These are phyloP conservation scores for Urocynchramus pylzowi DNA, from an alignment of 2,113 vertebrate species.

Conservation along the genomic window DNA sequence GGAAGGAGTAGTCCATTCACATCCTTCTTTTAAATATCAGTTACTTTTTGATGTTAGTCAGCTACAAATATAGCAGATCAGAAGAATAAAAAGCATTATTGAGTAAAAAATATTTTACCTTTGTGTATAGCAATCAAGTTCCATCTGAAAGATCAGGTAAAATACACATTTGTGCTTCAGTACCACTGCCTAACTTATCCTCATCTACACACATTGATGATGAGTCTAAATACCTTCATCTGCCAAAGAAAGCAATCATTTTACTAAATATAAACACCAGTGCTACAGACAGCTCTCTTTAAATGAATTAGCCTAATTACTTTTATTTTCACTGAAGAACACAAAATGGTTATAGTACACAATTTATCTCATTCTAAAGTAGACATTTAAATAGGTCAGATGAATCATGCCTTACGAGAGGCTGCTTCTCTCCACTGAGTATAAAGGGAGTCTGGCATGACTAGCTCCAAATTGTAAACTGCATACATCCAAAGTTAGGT, in stretches of 20 bases:
- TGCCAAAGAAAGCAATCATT: background rate
- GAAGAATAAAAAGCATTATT: background rate
- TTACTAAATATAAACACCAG: background rate
- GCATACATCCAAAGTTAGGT: background rate
- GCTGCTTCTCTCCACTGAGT: background rate
- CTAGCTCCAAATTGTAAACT: background rate
- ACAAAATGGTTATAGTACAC: background rate
- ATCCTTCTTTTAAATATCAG: background rate
- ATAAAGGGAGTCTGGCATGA: slow-evolving; percentile 3
- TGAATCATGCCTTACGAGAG: slow-evolving; percentile 34
- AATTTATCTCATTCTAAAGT: slow-evolving; percentile 7
- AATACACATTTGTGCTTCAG: background rate
- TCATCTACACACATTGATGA: background rate
- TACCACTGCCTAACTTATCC: background rate
- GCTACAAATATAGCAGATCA: background rate
- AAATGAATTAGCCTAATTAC: slow-evolving; percentile 14
- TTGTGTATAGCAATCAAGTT: background rate
- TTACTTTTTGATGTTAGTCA: background rate
- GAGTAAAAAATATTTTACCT: background rate
- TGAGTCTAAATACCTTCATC: background rate
- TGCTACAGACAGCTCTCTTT: background rate
- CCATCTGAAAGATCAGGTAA: background rate
- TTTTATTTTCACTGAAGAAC: slow-evolving; percentile 13
- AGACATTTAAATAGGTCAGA: slow-evolving; percentile 24
- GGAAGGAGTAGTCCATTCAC: background rate